phyloP scores from a whole-genome alignment of 2,888 invertebrate genomes.

The Argyresthia albistria region DNA sequence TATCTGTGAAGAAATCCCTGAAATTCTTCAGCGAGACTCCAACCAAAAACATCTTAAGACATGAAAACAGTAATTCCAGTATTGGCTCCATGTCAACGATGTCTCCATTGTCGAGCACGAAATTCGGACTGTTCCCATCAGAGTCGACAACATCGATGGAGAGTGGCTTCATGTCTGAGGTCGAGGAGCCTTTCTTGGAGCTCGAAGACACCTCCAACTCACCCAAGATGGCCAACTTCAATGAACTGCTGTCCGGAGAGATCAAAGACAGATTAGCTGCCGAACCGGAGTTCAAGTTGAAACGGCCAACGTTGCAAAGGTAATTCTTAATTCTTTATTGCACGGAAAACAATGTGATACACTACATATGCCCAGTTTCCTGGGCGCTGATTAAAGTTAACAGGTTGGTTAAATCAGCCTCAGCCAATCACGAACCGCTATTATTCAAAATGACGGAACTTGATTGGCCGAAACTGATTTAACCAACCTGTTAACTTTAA shows the following conservation, averaged over 20 bases:
- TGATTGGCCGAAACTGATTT: too few species aligned
- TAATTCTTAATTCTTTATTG: too few species aligned
- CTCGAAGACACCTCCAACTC: constrained; percentile 48
- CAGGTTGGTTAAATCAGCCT: too few species aligned
- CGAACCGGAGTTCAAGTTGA: constrained; percentile 21
- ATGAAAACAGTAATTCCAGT: constrained; percentile 44
- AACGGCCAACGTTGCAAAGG: constrained; percentile 25
- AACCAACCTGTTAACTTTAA: too few species aligned
- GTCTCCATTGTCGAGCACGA: constrained; percentile 24
- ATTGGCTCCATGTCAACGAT: constrained; percentile 39
- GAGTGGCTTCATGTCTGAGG: constrained; percentile 58
- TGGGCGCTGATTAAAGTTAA: too few species aligned
- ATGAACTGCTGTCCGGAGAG: constrained; percentile 42
- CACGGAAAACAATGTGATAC: too few species aligned
- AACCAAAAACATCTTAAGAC: constrained; percentile 28
- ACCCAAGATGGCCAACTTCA: constrained; percentile 51
- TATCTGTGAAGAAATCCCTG: constrained; percentile 49
- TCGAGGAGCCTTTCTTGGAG: constrained; percentile 55
- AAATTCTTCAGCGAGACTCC: constrained; percentile 48
- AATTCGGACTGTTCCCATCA: constrained; percentile 34
- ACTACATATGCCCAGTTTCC: too few species aligned
- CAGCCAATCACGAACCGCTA: too few species aligned
- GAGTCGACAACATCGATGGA: constrained; percentile 57
- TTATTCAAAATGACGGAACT: too few species aligned
- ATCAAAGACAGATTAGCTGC: constrained; percentile 38